These are phyloP conservation scores for Amphiprion ocellaris DNA, from an alignment of 2,113 vertebrate genomes.

Conservation along the genomic window DNA sequence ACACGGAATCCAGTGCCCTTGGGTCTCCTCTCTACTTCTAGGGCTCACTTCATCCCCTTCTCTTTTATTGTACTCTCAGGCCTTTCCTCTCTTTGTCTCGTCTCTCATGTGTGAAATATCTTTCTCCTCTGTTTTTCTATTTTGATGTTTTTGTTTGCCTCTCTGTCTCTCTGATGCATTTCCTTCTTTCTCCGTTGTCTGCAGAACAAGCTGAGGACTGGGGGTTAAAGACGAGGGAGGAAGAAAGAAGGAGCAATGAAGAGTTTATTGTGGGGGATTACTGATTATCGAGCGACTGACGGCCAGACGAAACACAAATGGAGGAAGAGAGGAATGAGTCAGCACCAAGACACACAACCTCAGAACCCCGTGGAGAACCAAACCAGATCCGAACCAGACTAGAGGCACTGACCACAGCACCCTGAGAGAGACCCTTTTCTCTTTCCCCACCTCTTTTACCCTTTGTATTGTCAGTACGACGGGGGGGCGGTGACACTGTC, in stretches of 20 bases:
- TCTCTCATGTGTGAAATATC: conserved; percentile 34
- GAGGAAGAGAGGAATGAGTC: conserved; percentile 64
- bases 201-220: conserved; percentile 84
- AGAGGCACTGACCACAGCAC: conserved; percentile 56
- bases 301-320: conserved; percentile 42
- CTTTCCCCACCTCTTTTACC: conserved; percentile 27
- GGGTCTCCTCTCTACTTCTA: conserved; percentile 49
- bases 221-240: conserved; percentile 71
- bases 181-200: conserved; percentile 31
- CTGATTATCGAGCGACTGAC: conserved; percentile 63
- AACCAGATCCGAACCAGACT: conserved; percentile 42
- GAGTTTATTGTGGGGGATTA: conserved; percentile 71
- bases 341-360: conserved; percentile 66
- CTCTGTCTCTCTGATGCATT: conserved; percentile 27
- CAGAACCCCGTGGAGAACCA: conserved; percentile 53
- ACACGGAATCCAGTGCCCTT: conserved; percentile 70
- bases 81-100: conserved; percentile 23
- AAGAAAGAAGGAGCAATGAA: conserved; percentile 46
- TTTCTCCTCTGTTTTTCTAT: conserved; percentile 20
- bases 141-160: conserved; percentile 21
- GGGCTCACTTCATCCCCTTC: conserved; percentile 45
- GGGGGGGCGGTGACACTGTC: conserved; percentile 18
- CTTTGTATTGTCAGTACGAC: conserved; percentile 33
- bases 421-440: conserved; percentile 39
- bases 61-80: conserved; percentile 53